These are phyloP conservation scores for Petromus typicus DNA, from an alignment of 2,113 vertebrate genomes.

Conservation along the genomic window DNA sequence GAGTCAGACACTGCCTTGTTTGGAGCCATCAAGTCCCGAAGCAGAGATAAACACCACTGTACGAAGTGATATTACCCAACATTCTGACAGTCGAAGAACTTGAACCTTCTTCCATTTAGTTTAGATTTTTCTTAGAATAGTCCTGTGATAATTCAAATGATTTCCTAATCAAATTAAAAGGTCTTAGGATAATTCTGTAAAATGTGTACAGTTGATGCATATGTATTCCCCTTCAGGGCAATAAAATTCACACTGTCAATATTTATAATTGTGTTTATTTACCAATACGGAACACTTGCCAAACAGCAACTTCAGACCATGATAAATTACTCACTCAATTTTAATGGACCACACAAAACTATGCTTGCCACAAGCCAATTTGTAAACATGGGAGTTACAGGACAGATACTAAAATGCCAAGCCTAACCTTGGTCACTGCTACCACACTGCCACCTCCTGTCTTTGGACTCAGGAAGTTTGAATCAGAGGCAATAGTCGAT, in stretches of 20 bases:
- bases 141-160: conserved; percentile 40
- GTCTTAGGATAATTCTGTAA: conserved; percentile 58
- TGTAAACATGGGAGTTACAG: conserved; percentile 47
- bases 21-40: not conserved
- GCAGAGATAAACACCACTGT: not conserved
- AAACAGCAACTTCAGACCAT: conserved; percentile 52
- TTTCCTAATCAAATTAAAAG: conserved; percentile 66
- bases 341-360: conserved; percentile 55
- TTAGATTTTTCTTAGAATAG: conserved; percentile 38
- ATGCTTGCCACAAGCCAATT: conserved; percentile 40
- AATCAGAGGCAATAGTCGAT: conserved; percentile 61
- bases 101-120: not conserved
- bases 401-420: conserved; percentile 24
- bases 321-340: conserved; percentile 68
- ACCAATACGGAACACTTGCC: conserved; percentile 59
- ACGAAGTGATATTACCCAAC: not conserved
- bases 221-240: conserved; percentile 25
- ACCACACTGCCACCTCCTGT: conserved; percentile 80
- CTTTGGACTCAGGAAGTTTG: conserved; percentile 63
- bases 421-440: conserved; percentile 60
- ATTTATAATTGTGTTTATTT: conserved; percentile 65
- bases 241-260: conserved; percentile 57
- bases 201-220: conserved; percentile 21
- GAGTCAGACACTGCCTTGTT: not conserved
- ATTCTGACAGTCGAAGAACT: not conserved